Percentiles rank a stretch among this genome's conserved stretches.
phyloP scores from a whole-genome alignment of 2,797 vertebrate species.

The Gadopsis marmoratus region DNA sequence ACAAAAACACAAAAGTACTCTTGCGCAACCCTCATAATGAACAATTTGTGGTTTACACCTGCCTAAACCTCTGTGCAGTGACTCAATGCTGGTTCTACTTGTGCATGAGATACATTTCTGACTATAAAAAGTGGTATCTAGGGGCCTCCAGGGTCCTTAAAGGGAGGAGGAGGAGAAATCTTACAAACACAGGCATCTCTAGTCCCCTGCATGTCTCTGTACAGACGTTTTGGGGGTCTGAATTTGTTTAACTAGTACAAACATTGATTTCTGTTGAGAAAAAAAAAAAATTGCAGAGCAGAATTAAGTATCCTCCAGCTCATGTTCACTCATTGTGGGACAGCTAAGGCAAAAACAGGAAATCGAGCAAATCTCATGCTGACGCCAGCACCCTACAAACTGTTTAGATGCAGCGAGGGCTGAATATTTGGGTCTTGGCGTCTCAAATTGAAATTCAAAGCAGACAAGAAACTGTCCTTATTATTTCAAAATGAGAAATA shows the following conservation, averaged over 20 bases:
- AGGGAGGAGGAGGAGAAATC: neutral
- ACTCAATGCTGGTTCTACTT: slow-evolving; percentile 20
- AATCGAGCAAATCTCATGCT: too few relatives aligned
- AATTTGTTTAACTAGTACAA: too few relatives aligned
- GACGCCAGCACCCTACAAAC: too few relatives aligned
- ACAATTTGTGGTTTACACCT: slow-evolving; percentile 62
- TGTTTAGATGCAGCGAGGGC: too few relatives aligned
- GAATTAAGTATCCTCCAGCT: neutral
- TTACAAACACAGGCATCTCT: neutral
- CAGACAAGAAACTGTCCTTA: too few relatives aligned
- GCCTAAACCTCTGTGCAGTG: slow-evolving; percentile 39
- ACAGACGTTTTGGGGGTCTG: neutral
- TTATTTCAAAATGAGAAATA: too few relatives aligned
- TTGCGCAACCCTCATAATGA: slow-evolving; percentile 10
- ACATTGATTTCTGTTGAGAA: too few relatives aligned
- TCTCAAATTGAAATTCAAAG: too few relatives aligned
- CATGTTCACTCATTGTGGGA: too few relatives aligned
- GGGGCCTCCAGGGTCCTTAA: neutral
- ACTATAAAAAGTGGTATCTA: neutral
- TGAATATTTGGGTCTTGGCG: too few relatives aligned
- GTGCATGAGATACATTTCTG: slow-evolving; percentile 5
- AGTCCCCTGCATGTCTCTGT: neutral
- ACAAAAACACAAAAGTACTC: neutral
- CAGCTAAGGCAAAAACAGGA: too few relatives aligned
- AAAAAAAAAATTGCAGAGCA: too few relatives aligned